Conservation (phyloP, 2,888 invertebrate species). For the Synergus japonicus region DNA sequence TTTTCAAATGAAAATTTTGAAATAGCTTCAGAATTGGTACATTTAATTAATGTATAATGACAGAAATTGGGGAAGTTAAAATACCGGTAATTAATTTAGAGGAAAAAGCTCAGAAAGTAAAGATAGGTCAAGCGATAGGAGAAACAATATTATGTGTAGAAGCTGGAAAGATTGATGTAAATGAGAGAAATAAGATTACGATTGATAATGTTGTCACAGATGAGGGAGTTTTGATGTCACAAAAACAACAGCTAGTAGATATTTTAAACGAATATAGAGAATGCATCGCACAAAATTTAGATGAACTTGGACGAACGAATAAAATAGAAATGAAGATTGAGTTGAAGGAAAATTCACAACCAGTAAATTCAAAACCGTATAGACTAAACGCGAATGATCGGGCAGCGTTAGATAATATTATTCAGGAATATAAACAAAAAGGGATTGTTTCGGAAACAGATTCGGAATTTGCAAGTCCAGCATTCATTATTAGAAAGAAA, state of each 20-base stretch:
- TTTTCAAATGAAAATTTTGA: background rate
- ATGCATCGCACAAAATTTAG: constrained; percentile 36
- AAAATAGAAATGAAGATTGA: background rate
- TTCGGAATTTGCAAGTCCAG: no score
- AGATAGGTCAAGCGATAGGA: background rate
- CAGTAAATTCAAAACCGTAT: constrained; percentile 6
- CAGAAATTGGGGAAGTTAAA: background rate
- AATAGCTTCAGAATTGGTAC: constrained; percentile 20
- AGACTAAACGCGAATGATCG: constrained; percentile 42
- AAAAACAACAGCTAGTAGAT: constrained; percentile 39
- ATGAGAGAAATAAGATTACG: background rate
- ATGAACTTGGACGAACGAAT: constrained; percentile 42
- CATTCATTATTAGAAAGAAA: no score
- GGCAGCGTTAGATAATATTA: constrained; percentile 33
- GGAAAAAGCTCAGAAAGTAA: background rate
- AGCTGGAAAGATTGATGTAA: background rate
- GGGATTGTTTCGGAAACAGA: no score
- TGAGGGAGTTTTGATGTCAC: constrained; percentile 11
- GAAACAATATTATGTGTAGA: background rate
- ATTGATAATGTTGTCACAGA: constrained; percentile 28
- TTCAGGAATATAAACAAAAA: no score
- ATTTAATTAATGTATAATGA: constrained; percentile 42
- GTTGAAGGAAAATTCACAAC: constrained; percentile 17
- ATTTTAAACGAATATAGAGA: constrained; percentile 41
- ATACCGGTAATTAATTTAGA: background rate